Evolutionary conservation across 2,113 vertebrate species (phyloP), one percentile per base, ranked within the genome.

Genomic region (Struthio camelus): DNA sequence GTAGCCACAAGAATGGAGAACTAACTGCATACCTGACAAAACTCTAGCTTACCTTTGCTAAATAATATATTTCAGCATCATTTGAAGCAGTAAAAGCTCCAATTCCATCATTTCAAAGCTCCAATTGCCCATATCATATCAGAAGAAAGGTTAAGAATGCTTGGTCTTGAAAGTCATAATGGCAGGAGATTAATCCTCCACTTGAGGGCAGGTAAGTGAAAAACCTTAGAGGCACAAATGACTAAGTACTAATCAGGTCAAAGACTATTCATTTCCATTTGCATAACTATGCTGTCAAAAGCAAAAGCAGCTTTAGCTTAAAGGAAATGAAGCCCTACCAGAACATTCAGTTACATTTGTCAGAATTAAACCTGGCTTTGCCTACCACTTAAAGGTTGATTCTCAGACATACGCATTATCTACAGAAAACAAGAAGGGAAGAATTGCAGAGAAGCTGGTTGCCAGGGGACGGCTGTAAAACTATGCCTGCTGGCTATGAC

Each of bases 381-480:
- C 24, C 75, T 92, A 17, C 46, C 89, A 50, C 62, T 61, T 79
- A 59, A 80, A 78, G 54, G 51, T 14, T 70, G 89, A 54, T 89
- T 91, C 75, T 95, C 51, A 78, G 80, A 42, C 22, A 36, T 19
- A 58, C 14, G 58, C 24, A 42, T 61, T 38, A 80, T 30, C 38
- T 61, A 51, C 53, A 70, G 71, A 84, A 84, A 82, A 90, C 50
- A 85, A 77, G 79, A 82, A 70, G 20, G 36, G 27, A 65, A 91
- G 54, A 50, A 88, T 80, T 87, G 80, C 83, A 89, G 75, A 96
- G 89, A 81, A 85, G 84, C 59, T 93, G 86, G 91, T 96, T 96
- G 96, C 95, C 94, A 94, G 53, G 94, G 96, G 46, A 94, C 30
- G 67, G 73, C 92, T 94, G 65, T 4, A 1, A 95, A 95, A 72